These are phyloP conservation scores for Paracanthobrama guichenoti DNA, from an alignment of 2,113 vertebrate species.

Conservation along the genomic window DNA sequence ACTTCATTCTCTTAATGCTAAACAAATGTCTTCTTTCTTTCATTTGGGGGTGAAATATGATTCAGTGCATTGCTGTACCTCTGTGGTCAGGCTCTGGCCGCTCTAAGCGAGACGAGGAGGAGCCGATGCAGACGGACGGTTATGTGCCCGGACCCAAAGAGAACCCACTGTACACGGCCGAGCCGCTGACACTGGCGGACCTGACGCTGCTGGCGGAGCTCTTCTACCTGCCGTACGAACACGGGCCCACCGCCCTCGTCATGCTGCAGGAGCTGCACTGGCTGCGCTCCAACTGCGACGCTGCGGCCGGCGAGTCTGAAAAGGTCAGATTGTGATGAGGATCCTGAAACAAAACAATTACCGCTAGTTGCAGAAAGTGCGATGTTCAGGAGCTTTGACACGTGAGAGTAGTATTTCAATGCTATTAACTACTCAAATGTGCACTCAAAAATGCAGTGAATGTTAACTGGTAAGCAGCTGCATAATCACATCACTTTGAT, in stretches of 20 bases:
- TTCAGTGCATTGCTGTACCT: background rate
- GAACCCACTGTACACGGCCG: conserved; percentile 89
- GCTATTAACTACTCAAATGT: too few relatives aligned
- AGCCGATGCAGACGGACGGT: conserved; percentile 94
- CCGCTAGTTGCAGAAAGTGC: too few relatives aligned
- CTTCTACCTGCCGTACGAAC: conserved; percentile 95
- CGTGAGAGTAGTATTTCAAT: too few relatives aligned
- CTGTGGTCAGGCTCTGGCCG: conserved; percentile 28
- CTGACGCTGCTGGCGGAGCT: conserved; percentile 91
- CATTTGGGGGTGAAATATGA: too few relatives aligned
- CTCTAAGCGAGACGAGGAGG: conserved; percentile 71
- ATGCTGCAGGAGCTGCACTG: conserved; percentile 96
- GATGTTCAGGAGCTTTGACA: too few relatives aligned
- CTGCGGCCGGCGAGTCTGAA: conserved; percentile 79
- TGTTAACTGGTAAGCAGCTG: too few relatives aligned
- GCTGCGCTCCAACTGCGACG: conserved; percentile 86
- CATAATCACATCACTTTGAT: too few relatives aligned
- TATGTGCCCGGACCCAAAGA: conserved; percentile 86
- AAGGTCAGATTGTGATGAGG: conserved; percentile 63
- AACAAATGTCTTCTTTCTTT: too few relatives aligned
- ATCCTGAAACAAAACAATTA: too few relatives aligned
- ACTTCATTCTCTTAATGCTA: too few relatives aligned
- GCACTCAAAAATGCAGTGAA: too few relatives aligned
- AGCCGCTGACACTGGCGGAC: conserved; percentile 89
- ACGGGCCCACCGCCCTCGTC: conserved; percentile 84